Evolutionary conservation across 1,140 invertebrate genomes (phyloP).

Genomic region (Nilaparvata lugens): DNA sequence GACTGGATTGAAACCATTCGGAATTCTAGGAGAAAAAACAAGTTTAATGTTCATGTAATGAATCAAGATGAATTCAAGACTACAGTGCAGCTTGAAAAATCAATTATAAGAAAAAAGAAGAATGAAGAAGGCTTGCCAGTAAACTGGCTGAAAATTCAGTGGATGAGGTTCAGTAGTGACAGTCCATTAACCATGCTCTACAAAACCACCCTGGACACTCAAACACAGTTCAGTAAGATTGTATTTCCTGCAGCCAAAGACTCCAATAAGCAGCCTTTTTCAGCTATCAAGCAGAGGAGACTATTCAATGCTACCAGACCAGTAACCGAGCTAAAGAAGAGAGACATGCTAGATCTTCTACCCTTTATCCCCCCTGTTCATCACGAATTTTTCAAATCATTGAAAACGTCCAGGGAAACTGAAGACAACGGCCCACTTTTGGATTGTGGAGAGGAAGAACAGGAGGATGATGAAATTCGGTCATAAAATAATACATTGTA

Average conservation of each 20-base stretch:
- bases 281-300: background rate
- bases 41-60: slow-evolving; percentile 6
- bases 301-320: background rate
- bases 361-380: slow-evolving; percentile 11
- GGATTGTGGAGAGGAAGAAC: too few species aligned
- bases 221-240: background rate
- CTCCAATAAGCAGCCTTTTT: background rate
- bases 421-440: too few species aligned
- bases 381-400: too few species aligned
- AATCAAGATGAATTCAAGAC: slow-evolving; percentile 10
- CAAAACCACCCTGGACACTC: slow-evolving; percentile 9
- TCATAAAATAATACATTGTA: too few species aligned
- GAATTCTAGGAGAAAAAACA: too few species aligned
- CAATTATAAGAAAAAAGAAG: slow-evolving; percentile 8
- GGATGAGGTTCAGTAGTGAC: slow-evolving; percentile 9
- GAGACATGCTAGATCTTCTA: slow-evolving; percentile 9
- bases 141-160: slow-evolving; percentile 10
- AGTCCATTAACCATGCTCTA: slow-evolving; percentile 8
- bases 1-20: background rate
- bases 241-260: slow-evolving; percentile 1
- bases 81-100: slow-evolving; percentile 1
- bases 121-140: slow-evolving; percentile 3
- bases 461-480: too few species aligned
- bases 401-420: too few species aligned
- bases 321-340: slow-evolving; percentile 8